Evolutionary conservation across 1,140 invertebrate species (phyloP).

Genomic region (Bombyx mandarina): DNA sequence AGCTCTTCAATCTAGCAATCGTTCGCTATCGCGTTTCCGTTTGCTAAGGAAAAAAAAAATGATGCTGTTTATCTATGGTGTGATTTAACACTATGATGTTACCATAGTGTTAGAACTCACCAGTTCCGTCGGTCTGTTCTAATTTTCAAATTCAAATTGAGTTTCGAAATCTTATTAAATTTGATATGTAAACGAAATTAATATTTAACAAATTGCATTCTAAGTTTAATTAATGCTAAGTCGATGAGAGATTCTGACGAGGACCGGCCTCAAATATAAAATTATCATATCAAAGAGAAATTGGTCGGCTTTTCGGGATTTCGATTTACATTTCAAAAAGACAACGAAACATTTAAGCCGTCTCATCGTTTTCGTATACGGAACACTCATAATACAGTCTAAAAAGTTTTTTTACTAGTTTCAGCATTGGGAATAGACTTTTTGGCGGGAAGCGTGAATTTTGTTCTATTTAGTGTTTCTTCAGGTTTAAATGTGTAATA

Average conservation of each 20-base stretch:
- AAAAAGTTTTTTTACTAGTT: too few species aligned
- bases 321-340: constrained; percentile 54
- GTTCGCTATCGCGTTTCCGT: too few species aligned
- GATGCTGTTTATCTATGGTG: neutral
- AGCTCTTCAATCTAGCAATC: too few species aligned
- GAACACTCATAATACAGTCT: too few species aligned
- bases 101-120: too few species aligned
- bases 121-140: neutral
- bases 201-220: constrained; percentile 5
- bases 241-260: constrained; percentile 26
- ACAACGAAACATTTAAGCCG: neutral
- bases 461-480: too few species aligned
- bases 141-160: neutral
- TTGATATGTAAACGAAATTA: too few species aligned
- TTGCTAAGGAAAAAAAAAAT: too few species aligned
- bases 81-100: neutral
- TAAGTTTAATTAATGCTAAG: constrained; percentile 34
- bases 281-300: constrained; percentile 48
- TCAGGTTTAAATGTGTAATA: too few species aligned
- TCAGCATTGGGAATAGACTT: too few species aligned
- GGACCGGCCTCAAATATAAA: constrained; percentile 22
- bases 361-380: too few species aligned
- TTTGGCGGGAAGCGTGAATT: too few species aligned
- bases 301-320: constrained; percentile 36
- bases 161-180: neutral